phyloP scores from a whole-genome alignment of 2,797 vertebrate genomes.

The Falco peregrinus region DNA sequence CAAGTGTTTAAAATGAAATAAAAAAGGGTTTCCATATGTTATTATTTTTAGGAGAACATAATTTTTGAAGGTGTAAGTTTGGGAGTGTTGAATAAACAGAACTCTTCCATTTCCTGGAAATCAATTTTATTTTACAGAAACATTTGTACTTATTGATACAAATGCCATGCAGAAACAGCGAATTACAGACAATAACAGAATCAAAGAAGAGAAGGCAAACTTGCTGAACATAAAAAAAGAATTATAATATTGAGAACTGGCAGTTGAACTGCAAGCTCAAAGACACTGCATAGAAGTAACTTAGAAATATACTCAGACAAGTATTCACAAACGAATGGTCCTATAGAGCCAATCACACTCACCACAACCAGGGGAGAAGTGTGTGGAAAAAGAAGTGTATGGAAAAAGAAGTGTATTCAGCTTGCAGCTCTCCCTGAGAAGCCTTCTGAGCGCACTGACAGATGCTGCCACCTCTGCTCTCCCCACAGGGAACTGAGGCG shows the following conservation, averaged over 20 bases:
- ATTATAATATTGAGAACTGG: not conserved
- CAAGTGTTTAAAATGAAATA: not conserved
- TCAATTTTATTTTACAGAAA: constrained; percentile 5
- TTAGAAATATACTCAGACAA: not conserved
- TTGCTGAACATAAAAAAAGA: not conserved
- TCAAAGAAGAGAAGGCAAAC: not conserved
- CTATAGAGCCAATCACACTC: not conserved
- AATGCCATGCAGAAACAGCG: not conserved
- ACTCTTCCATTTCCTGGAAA: not conserved
- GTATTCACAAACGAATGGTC: not conserved
- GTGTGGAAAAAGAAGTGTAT: not conserved
- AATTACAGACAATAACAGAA: not conserved
- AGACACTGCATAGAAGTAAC: not conserved
- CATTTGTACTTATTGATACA: not conserved
- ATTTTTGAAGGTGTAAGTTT: not conserved
- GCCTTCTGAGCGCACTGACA: not conserved
- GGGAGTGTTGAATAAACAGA: not conserved
- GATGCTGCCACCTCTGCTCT: not conserved
- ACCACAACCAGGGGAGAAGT: not conserved
- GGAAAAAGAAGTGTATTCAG: not conserved
- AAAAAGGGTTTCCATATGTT: not conserved
- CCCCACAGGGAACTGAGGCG: rapidly evolving
- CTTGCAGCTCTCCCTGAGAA: not conserved
- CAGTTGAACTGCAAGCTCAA: not conserved
- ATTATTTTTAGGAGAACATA: not conserved